Percentiles rank a stretch among this genome's conserved stretches.
Conservation (phyloP, 2,888 invertebrate species). For the Pristionchus fissidentatus region DNA sequence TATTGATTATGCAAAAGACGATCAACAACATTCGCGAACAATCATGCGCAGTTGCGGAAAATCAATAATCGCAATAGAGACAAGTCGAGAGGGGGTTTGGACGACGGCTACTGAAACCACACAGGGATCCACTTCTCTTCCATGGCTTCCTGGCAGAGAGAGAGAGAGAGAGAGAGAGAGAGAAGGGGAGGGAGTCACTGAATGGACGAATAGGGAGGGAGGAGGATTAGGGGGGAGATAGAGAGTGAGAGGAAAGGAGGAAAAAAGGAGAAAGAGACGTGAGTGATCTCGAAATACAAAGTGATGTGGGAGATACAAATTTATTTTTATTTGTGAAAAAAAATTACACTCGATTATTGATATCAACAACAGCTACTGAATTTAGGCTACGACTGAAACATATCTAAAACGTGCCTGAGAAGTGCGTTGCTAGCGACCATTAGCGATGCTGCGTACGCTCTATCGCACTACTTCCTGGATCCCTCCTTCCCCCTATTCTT, state of each 20-base stretch:
- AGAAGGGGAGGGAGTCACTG: constrained; percentile 30
- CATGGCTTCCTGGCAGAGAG: neutral
- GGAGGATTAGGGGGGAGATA: constrained; percentile 44
- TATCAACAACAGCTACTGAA: no score
- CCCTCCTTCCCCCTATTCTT: no score
- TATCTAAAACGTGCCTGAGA: neutral
- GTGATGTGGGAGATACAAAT: constrained; percentile 31
- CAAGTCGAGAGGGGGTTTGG: constrained; percentile 6
- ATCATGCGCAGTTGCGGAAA: no score
- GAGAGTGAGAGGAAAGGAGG: neutral
- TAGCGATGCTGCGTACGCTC: neutral
- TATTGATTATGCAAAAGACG: no score
- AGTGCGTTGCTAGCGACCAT: neutral
- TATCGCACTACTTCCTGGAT: no score
- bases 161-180: constrained; percentile 10
- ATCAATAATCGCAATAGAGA: no score
- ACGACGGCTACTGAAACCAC: constrained; percentile 33
- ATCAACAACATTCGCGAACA: no score
- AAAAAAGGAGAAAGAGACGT: constrained; percentile 43
- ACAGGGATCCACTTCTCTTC: no score
- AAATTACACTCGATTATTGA: no score
- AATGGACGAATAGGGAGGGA: constrained; percentile 35
- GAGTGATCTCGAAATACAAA: constrained; percentile 26
- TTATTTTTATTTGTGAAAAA: no score
- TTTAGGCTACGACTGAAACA: no score